Evolutionary conservation across 1,140 invertebrate species (phyloP).

Genomic region (Myzus persicae): DNA sequence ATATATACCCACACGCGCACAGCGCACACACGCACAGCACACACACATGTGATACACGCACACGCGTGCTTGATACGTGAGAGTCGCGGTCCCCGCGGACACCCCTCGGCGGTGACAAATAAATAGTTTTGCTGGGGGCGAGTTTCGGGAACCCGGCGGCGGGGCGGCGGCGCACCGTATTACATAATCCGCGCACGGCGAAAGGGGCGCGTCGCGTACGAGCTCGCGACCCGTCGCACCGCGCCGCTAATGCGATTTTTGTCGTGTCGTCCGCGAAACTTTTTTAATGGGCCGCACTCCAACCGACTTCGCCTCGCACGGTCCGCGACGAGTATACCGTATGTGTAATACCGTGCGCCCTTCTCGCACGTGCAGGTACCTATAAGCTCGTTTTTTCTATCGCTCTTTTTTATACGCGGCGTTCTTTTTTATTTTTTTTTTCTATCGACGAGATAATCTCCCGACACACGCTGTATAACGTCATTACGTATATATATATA

Average conservation of each 20-base stretch:
- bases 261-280: conserved; percentile 39
- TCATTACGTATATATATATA: not conserved
- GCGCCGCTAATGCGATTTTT: conserved; percentile 22
- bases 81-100: conserved; percentile 26
- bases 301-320: not conserved
- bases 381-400: not conserved
- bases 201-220: not conserved
- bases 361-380: too few relatives aligned
- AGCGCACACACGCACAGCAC: too few relatives aligned
- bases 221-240: not conserved
- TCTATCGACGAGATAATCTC: not conserved
- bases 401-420: too few relatives aligned
- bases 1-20: too few relatives aligned
- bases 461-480: not conserved
- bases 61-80: not conserved
- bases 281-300: conserved; percentile 35
- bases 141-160: not conserved
- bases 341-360: not conserved
- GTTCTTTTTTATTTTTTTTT: not conserved
- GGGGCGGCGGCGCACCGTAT: not conserved
- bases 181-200: conserved; percentile 38
- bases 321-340: not conserved
- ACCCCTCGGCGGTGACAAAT: not conserved
- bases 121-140: not conserved
- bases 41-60: not conserved